Percentiles rank a stretch among this genome's conserved stretches.
Conservation (phyloP, 2,797 vertebrate genomes). For the Borostomias antarcticus region DNA sequence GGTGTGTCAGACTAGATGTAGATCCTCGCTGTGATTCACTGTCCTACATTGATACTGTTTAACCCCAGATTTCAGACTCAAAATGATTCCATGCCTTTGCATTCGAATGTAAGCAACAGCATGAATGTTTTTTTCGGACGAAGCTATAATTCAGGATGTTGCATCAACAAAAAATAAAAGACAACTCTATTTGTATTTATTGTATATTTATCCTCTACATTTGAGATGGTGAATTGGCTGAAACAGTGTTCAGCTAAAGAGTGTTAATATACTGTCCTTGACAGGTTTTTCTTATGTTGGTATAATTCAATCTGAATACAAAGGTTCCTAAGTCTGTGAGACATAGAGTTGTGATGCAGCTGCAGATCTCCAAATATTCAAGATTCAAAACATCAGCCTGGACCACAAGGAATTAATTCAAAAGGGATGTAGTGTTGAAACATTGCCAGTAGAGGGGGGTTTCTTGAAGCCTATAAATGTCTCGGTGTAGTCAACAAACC, state of each 20-base stretch:
- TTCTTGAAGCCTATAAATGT: background rate
- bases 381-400: background rate
- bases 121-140: background rate
- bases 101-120: background rate
- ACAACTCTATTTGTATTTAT: no score
- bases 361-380: background rate
- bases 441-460: constrained; percentile 36
- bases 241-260: no score
- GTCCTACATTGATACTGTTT: constrained; percentile 4
- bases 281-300: no score
- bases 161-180: background rate
- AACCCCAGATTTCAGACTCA: background rate
- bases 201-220: background rate
- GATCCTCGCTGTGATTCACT: background rate
- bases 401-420: background rate
- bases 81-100: background rate
- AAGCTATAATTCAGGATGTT: background rate
- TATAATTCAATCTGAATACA: no score
- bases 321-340: background rate
- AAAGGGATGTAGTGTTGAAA: constrained; percentile 17
- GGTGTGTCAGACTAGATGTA: constrained; percentile 20
- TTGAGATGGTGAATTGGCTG: background rate
- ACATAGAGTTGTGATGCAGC: background rate
- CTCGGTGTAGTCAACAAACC: background rate
- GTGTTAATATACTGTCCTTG: no score